Evolutionary conservation across 2,113 vertebrate genomes (phyloP).

Genomic region (Ptychochromis oligacanthus): DNA sequence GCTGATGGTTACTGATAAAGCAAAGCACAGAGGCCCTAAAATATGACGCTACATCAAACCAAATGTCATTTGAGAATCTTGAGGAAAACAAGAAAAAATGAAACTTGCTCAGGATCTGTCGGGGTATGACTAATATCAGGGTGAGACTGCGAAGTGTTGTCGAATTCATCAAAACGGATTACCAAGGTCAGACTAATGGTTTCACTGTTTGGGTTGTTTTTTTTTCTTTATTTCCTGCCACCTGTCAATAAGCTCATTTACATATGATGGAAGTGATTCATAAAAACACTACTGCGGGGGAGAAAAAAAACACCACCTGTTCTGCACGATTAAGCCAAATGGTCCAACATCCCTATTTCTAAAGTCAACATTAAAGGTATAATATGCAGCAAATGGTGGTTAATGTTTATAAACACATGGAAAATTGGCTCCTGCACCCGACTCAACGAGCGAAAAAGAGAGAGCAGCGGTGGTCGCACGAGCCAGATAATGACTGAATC

Average conservation of each 20-base stretch:
- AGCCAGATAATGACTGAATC: not conserved
- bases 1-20: constrained; percentile 6
- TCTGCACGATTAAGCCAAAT: constrained; percentile 50
- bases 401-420: not conserved
- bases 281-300: constrained; percentile 1
- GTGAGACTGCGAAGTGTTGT: not conserved
- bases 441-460: not conserved
- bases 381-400: not conserved
- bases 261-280: constrained; percentile 53
- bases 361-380: constrained; percentile 32
- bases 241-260: constrained; percentile 56
- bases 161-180: constrained; percentile 3
- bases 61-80: not conserved
- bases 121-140: not conserved
- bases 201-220: not conserved
- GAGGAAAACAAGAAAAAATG: not conserved
- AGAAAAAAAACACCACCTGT: constrained; percentile 40
- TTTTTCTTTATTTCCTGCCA: constrained; percentile 13
- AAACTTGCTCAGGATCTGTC: not conserved
- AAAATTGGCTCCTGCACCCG: not conserved
- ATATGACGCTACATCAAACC: not conserved
- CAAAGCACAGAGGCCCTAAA: not conserved
- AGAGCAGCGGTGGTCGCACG: not conserved
- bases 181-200: constrained; percentile 9
- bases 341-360: constrained; percentile 16